Base-by-base conservation (phyloP, 2,888 invertebrate species). In the Gnatocerus cornutus region DNA sequence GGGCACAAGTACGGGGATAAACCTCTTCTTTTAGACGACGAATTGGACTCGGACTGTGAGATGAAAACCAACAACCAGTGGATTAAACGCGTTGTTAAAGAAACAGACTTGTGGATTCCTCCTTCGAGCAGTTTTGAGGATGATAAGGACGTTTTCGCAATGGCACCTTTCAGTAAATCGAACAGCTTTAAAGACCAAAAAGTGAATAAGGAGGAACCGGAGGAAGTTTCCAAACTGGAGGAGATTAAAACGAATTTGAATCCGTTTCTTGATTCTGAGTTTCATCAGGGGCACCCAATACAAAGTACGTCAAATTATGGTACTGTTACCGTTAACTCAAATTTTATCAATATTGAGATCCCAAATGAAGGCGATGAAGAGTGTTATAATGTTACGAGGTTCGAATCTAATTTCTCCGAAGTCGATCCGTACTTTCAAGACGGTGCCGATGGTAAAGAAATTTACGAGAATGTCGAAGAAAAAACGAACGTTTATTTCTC, bases 1-100 rank as follows among this genome's bases (percentile, higher is more conserved):
- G 90, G 93, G 0, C 93, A 93, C 81, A 91, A 91, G 75, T 92
- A 92, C 76, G 93, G 93, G 0, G 92, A 92, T 71, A 89, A 89
- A 74, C 93, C 93, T 0, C 83, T 94, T 39, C 82, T 94, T 3
- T 87, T 93, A 63, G 93, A 94, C 78, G 93, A 93, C 81, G 93
- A 94, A 77, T 83, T 93, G n/a, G 91, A 92, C 76, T 89, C 89
- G 0, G 90, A 90, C 16, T 86, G 86, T 30, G 87, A 84, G 13
- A 82, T 76, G n/a, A 83, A 81, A 74, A 82, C 75, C n/a, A 83
- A 81, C 29, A 77, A 77, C 52, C 68, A 76, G 14, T 80, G 83
- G 79, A 77, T 75, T 21, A 78, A 79, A 52, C 73, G 73, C 7
- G 77, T 78, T 16, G 76, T 74, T 52, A 66, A 72, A 58, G 73